Percentiles rank a stretch among this genome's conserved stretches.
phyloP scores from a whole-genome alignment of 2,113 vertebrate genomes.

The Corythaeola cristata region DNA sequence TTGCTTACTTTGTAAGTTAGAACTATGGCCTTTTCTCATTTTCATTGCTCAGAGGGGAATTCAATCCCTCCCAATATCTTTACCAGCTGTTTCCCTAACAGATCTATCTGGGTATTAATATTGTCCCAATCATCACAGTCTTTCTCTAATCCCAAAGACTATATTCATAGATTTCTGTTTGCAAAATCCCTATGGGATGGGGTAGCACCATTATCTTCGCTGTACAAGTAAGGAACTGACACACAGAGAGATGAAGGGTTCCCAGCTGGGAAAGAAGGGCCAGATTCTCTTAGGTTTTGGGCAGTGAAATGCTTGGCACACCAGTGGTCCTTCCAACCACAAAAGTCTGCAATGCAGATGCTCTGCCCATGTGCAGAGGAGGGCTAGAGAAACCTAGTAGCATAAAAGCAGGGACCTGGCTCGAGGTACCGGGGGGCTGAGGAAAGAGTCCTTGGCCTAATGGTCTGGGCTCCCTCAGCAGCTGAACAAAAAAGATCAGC shows the following conservation, averaged over 20 bases:
- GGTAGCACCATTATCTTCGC: neutral
- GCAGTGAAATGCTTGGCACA: neutral
- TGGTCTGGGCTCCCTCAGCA: neutral
- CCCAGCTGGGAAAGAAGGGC: neutral
- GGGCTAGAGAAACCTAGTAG: neutral
- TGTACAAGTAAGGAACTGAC: constrained; percentile 4
- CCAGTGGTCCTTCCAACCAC: neutral
- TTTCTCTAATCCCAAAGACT: constrained; percentile 18
- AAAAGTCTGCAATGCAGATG: neutral
- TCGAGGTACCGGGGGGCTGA: neutral
- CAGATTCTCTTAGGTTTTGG: neutral
- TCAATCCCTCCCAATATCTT: constrained; percentile 19
- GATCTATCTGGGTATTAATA: neutral
- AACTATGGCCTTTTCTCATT: constrained; percentile 15
- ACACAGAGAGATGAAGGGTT: neutral
- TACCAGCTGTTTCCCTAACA: constrained; percentile 21
- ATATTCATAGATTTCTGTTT: constrained; percentile 4
- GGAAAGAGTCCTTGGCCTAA: neutral
- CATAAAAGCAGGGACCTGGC: neutral
- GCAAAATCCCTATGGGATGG: neutral
- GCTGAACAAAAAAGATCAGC: neutral
- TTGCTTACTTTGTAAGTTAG: neutral
- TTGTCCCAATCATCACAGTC: neutral
- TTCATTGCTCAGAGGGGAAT: constrained; percentile 42
- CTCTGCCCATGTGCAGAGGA: neutral